A percentile compares a stretch with the other conserved stretches of the same genome.
Conservation (phyloP, 2,113 vertebrate species). For the Peromyscus californicus region DNA sequence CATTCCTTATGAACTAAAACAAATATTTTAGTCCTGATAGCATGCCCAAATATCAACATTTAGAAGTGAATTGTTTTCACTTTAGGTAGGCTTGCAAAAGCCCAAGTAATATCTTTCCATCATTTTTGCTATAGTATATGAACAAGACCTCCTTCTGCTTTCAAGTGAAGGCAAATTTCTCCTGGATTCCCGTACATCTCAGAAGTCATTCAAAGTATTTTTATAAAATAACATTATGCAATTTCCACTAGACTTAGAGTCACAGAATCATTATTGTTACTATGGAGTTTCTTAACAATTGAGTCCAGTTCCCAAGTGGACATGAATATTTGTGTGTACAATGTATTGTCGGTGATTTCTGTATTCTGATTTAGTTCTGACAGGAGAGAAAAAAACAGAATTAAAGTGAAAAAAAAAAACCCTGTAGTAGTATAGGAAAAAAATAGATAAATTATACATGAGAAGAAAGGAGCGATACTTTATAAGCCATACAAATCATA, state of each 20-base stretch:
- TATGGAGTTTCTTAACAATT: conserved; percentile 68
- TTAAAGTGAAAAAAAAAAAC: conserved; percentile 66
- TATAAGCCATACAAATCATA: conserved; percentile 47
- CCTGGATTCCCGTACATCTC: conserved; percentile 69
- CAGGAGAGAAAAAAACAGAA: conserved; percentile 36
- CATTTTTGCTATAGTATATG: conserved; percentile 58
- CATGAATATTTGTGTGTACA: conserved; percentile 46
- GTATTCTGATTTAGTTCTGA: conserved; percentile 62
- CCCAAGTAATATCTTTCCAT: conserved; percentile 23
- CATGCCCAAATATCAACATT: conserved; percentile 56
- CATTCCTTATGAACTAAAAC: not conserved
- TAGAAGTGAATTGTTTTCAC: conserved; percentile 8
- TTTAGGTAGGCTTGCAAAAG: conserved; percentile 40
- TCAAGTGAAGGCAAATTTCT: conserved; percentile 69
- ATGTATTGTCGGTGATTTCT: conserved; percentile 24
- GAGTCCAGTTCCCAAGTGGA: conserved; percentile 51
- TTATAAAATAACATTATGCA: conserved; percentile 65
- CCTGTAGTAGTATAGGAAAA: conserved; percentile 43
- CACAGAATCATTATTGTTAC: conserved; percentile 57
- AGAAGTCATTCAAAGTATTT: conserved; percentile 68
- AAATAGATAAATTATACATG: conserved; percentile 72
- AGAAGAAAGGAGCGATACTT: conserved; percentile 62
- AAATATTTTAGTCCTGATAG: conserved; percentile 19
- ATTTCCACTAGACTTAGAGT: conserved; percentile 63
- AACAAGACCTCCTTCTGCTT: conserved; percentile 55